Evolutionary conservation across 2,797 vertebrate genomes (phyloP).

Genomic region (Clarias pachynema): DNA sequence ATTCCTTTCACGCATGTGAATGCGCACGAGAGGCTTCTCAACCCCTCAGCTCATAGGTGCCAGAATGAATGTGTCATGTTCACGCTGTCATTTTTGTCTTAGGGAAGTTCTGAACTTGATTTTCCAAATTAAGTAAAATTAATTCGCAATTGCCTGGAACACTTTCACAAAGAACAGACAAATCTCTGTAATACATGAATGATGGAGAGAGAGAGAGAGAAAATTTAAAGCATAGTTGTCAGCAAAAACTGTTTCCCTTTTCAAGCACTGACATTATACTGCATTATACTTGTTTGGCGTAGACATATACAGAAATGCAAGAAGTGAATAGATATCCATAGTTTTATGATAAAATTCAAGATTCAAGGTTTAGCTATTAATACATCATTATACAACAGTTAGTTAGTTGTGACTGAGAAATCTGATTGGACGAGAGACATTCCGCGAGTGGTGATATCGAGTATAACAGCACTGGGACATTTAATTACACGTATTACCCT

Average conservation of each 20-base stretch:
- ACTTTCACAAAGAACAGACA: conserved; percentile 18
- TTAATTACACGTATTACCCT: too few species aligned
- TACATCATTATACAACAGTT: too few species aligned
- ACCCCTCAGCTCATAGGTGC: conserved; percentile 17
- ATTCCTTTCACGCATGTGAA: conserved; percentile 1
- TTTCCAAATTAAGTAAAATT: conserved; percentile 31
- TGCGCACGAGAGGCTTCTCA: not conserved
- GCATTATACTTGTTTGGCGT: not conserved
- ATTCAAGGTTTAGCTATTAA: too few species aligned
- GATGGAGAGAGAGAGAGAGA: not conserved
- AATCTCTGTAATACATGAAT: not conserved
- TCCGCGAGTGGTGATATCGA: too few species aligned
- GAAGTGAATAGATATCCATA: not conserved
- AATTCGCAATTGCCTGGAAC: conserved; percentile 28
- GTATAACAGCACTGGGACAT: too few species aligned
- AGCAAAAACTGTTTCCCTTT: not conserved
- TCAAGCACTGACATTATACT: too few species aligned
- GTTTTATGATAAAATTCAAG: too few species aligned
- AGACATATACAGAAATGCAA: not conserved
- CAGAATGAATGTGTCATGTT: conserved; percentile 11
- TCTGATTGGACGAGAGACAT: too few species aligned
- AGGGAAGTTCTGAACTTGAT: conserved; percentile 29
- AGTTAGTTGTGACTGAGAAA: too few species aligned
- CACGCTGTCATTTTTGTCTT: not conserved
- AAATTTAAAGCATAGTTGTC: not conserved